These are phyloP conservation scores for Alexandromys oeconomus DNA, from an alignment of 2,797 vertebrate genomes.

Conservation along the genomic window DNA sequence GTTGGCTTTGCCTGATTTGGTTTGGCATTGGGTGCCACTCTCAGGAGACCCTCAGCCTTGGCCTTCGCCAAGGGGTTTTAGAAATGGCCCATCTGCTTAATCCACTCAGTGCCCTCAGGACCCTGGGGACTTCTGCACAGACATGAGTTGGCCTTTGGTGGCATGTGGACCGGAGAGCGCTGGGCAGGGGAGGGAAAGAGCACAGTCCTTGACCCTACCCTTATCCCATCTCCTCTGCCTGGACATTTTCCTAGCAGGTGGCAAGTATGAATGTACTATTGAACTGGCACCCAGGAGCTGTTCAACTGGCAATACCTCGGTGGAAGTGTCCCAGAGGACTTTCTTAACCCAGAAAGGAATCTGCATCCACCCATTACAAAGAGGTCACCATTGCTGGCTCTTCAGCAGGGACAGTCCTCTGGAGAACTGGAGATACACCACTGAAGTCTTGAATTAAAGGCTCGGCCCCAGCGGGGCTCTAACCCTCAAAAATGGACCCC, in stretches of 20 bases:
- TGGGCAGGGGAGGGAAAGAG: neutral
- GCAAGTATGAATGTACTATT: fast-evolving
- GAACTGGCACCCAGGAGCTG: neutral
- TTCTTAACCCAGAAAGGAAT: neutral
- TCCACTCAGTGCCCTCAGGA: neutral
- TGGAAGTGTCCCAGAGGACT: neutral
- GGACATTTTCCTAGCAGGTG: neutral
- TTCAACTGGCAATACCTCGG: fast-evolving
- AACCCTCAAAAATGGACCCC: neutral
- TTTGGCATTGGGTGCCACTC: neutral
- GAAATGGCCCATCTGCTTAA: neutral
- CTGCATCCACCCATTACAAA: neutral
- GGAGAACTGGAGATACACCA: neutral
- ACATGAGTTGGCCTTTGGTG: neutral
- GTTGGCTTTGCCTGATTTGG: neutral
- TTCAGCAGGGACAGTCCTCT: neutral
- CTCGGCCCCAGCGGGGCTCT: neutral
- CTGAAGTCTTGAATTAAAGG: neutral
- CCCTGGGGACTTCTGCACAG: neutral
- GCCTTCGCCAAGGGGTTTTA: neutral
- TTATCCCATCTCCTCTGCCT: fast-evolving
- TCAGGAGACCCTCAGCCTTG: neutral
- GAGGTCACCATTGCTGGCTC: fast-evolving
- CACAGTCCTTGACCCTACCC: fast-evolving
- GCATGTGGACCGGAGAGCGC: neutral